phyloP scores from a whole-genome alignment of 1,140 invertebrate genomes.

The Mamestra configurata region DNA sequence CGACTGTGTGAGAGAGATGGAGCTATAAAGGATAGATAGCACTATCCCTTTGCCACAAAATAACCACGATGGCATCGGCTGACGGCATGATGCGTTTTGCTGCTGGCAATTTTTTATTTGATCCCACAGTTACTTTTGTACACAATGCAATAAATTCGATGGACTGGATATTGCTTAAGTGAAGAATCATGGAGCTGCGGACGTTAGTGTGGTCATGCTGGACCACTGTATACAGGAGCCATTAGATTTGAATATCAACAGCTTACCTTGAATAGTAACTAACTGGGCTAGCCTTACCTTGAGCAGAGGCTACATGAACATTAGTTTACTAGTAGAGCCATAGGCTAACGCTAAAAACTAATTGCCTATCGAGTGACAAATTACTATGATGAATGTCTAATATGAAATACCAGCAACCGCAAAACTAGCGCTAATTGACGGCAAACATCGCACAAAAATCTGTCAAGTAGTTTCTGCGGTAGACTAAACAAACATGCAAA shows the following conservation, averaged over 20 bases:
- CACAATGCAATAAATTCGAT: no score
- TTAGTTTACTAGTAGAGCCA: not conserved
- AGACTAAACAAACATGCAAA: not conserved
- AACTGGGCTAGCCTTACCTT: not conserved
- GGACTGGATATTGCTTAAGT: no score
- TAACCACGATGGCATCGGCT: no score
- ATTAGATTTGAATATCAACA: constrained; percentile 19
- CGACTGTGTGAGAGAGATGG: no score
- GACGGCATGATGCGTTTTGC: no score
- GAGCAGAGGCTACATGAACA: not conserved
- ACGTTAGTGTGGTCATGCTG: not conserved
- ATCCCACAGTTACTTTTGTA: no score
- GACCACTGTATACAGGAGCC: constrained; percentile 5
- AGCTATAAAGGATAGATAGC: no score
- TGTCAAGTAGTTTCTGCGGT: not conserved
- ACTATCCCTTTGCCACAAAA: no score
- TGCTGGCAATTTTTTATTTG: no score
- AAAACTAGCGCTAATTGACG: not conserved
- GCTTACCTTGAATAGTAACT: constrained; percentile 17
- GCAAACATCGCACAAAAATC: not conserved
- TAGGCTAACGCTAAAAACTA: not conserved
- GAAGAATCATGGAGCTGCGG: not conserved
- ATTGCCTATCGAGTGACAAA: not conserved
- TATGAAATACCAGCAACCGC: not conserved
- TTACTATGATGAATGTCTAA: not conserved